These are phyloP conservation scores for Cotesia congregata DNA, from an alignment of 2,888 invertebrate genomes.

Conservation along the genomic window DNA sequence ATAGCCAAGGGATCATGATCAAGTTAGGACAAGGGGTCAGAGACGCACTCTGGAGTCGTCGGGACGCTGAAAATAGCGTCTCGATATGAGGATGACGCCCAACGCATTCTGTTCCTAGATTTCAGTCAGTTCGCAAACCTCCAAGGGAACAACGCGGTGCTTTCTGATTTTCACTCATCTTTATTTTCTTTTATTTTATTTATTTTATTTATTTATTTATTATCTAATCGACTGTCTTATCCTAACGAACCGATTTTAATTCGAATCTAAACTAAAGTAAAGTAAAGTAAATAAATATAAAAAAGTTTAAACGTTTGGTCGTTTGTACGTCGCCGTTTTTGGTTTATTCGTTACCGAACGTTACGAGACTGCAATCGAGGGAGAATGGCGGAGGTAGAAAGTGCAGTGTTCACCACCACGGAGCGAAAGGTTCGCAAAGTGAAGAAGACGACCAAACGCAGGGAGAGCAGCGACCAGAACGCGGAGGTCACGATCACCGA, in stretches of 20 bases:
- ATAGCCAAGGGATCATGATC: background rate
- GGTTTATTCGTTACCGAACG: background rate
- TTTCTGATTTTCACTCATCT: background rate
- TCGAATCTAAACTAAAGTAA: background rate
- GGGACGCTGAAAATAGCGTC: conserved; percentile 70
- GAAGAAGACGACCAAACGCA: conserved; percentile 88
- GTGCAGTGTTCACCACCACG: conserved; percentile 87
- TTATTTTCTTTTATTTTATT: background rate
- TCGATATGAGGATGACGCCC: conserved; percentile 69
- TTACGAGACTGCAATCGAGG: conserved; percentile 14
- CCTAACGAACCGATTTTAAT: background rate
- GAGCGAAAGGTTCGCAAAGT: conserved; percentile 90
- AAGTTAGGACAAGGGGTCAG: conserved; percentile 11
- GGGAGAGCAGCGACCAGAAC: conserved; percentile 81
- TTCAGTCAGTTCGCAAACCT: conserved; percentile 70
- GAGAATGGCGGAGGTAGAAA: conserved; percentile 91
- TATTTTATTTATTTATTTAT: conserved; percentile 2
- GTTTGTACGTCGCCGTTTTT: background rate
- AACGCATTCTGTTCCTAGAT: conserved; percentile 68
- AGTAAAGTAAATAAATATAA: conserved; percentile 4
- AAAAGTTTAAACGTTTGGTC: background rate
- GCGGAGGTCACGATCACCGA: conserved; percentile 87
- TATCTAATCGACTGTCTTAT: background rate
- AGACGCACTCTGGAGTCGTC: conserved; percentile 66
- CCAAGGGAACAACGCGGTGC: conserved; percentile 55